Evolutionary conservation across 2,797 vertebrate genomes (phyloP).

Genomic region (Tolypeutes matacus): DNA sequence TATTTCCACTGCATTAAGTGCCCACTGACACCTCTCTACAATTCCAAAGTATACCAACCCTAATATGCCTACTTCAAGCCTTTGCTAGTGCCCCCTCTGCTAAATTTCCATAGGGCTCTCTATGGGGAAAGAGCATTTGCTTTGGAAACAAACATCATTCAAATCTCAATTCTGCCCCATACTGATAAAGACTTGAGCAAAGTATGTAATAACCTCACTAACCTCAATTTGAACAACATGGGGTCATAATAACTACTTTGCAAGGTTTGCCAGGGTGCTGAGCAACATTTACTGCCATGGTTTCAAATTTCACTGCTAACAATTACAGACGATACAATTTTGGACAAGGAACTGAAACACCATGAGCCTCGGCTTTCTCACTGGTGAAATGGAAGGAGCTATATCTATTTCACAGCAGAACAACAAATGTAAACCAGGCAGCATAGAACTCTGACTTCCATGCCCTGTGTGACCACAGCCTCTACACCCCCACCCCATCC

Average conservation of each 20-base stretch:
- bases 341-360: neutral
- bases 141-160: neutral
- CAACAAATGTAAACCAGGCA: neutral
- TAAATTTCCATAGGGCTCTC: neutral
- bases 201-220: neutral
- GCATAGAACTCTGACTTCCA: neutral
- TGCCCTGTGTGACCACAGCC: neutral
- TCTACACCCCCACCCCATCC: neutral
- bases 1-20: neutral
- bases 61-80: neutral
- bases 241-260: neutral
- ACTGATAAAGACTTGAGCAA: neutral
- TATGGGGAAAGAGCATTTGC: neutral
- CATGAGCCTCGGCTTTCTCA: neutral
- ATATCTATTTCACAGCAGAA: neutral
- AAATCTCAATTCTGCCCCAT: neutral
- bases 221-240: neutral
- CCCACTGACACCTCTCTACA: neutral
- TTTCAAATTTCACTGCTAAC: neutral
- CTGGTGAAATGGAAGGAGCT: neutral
- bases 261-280: neutral
- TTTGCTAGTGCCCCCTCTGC: neutral
- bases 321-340: neutral
- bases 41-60: neutral
- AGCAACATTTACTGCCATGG: neutral